These are phyloP conservation scores for Garrulus glandarius DNA, from an alignment of 2,797 vertebrate species.

Conservation along the genomic window DNA sequence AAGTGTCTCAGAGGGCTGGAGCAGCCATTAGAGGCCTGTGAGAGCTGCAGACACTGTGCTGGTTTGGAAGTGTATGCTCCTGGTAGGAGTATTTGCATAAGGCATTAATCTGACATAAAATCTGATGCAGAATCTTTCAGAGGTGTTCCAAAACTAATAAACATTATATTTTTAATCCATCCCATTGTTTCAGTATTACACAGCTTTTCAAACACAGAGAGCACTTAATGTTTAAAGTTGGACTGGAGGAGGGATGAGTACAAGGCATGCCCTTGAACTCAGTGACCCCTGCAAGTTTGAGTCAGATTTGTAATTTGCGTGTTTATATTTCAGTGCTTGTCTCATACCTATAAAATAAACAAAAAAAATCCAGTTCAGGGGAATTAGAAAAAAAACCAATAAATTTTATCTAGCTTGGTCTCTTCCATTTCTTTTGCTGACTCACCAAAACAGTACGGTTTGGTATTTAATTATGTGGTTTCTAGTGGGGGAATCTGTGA, in stretches of 20 bases:
- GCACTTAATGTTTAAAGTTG: background rate
- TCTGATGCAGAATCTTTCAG: background rate
- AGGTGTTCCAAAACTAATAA: background rate
- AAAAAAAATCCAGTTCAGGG: background rate
- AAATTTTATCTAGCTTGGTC: background rate
- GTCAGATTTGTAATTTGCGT: background rate
- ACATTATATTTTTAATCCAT: background rate
- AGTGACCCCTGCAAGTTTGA: background rate
- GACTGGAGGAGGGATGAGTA: background rate
- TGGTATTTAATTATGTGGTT: background rate
- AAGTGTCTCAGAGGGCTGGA: background rate
- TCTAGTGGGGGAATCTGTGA: background rate
- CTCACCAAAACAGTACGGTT: background rate
- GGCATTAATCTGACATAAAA: background rate
- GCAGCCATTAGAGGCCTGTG: background rate
- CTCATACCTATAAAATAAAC: background rate
- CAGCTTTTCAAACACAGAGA: background rate
- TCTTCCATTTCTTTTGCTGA: slow-evolving; percentile 26
- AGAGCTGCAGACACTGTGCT: background rate
- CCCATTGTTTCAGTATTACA: background rate
- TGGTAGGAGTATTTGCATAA: background rate
- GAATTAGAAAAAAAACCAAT: background rate
- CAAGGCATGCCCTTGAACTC: background rate
- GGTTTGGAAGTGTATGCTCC: background rate
- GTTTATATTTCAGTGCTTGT: background rate